Evolutionary conservation across 2,113 vertebrate genomes (phyloP).

Genomic region (Cettia cetti): DNA sequence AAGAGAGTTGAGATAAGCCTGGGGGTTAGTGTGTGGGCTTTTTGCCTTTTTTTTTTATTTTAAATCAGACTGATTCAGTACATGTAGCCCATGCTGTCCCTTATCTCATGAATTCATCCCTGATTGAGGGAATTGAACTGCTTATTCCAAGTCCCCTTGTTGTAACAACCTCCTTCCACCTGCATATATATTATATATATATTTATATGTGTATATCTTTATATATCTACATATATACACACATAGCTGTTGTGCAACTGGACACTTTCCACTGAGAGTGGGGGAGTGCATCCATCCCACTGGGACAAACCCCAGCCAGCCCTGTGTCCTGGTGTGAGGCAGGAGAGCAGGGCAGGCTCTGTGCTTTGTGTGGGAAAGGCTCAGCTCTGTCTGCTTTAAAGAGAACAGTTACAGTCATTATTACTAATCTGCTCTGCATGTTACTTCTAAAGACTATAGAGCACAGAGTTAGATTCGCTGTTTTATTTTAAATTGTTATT

Average conservation of each 20-base stretch:
- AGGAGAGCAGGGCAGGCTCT: not conserved
- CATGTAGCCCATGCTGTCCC: not conserved
- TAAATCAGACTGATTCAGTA: not conserved
- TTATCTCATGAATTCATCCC: not conserved
- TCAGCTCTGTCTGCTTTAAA: not conserved
- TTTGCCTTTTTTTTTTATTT: not conserved
- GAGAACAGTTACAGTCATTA: not conserved
- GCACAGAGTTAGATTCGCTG: not conserved
- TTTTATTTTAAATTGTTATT: not conserved
- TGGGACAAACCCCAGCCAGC: not conserved
- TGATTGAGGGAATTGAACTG: not conserved
- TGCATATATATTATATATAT: not conserved
- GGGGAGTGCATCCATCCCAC: not conserved
- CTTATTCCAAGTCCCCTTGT: not conserved
- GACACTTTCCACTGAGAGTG: not conserved
- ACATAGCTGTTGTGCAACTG: slow-evolving; percentile 15
- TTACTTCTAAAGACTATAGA: not conserved
- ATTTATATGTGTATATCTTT: slow-evolving; percentile 40
- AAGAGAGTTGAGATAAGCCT: not conserved
- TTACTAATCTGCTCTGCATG: not conserved
- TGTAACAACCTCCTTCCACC: not conserved
- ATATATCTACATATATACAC: slow-evolving; percentile 66
- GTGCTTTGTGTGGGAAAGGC: not conserved
- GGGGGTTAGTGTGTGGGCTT: not conserved
- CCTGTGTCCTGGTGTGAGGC: not conserved